Evolutionary conservation across 2,797 vertebrate genomes (phyloP).

Genomic region (Euthynnus affinis): DNA sequence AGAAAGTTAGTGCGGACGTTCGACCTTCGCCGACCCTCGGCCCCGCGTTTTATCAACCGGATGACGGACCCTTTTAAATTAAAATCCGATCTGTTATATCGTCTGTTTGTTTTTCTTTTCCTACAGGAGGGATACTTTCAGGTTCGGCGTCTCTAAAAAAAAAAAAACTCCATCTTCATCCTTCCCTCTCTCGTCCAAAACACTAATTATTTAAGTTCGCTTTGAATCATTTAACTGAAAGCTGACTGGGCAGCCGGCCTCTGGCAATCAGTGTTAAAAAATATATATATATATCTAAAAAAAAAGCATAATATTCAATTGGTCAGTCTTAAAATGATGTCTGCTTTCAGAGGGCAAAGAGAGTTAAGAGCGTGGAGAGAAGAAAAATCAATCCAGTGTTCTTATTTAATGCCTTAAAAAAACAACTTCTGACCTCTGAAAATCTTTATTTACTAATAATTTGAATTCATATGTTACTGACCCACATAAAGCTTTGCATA

Average conservation of each 20-base stretch:
- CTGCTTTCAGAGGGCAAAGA: neutral
- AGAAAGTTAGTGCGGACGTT: conserved; percentile 1
- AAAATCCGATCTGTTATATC: conserved; percentile 42
- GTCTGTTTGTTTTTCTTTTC: too few relatives aligned
- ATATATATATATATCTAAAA: too few relatives aligned
- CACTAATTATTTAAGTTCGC: neutral
- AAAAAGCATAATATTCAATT: neutral
- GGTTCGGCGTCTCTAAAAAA: too few relatives aligned
- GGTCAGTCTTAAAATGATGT: neutral
- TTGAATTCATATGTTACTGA: too few relatives aligned
- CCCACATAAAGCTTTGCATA: too few relatives aligned
- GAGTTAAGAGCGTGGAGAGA: neutral
- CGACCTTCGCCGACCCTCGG: conserved; percentile 47
- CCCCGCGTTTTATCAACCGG: conserved; percentile 38
- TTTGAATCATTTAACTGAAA: conserved; percentile 1
- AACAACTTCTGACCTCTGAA: neutral
- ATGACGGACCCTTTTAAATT: conserved; percentile 53
- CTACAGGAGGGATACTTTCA: too few relatives aligned
- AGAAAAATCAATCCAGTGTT: neutral
- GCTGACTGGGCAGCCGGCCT: neutral
- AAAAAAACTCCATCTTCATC: too few relatives aligned
- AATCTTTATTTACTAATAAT: too few relatives aligned
- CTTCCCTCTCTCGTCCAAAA: too few relatives aligned
- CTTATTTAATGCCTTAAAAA: neutral
- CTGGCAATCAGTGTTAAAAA: neutral